Percentiles rank a stretch among this genome's conserved stretches.
Evolutionary conservation across 2,888 invertebrate genomes (phyloP).

Genomic region (Noctua janthina): DNA sequence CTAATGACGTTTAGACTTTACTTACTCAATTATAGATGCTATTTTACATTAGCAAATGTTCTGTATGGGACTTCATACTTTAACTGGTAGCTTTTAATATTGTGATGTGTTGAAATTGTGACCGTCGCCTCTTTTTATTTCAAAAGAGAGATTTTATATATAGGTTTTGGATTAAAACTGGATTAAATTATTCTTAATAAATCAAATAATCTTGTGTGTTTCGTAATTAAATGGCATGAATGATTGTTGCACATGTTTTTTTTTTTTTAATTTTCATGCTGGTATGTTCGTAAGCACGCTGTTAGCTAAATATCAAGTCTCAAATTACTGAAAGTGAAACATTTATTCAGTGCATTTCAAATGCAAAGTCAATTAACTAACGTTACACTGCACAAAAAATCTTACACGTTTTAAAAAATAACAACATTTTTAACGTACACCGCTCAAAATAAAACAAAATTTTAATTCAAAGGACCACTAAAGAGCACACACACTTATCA

Average conservation of each 20-base stretch:
- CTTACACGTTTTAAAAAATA: neutral
- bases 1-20: slow-evolving; percentile 71
- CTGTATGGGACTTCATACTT: slow-evolving; percentile 65
- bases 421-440: neutral
- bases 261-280: neutral
- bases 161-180: neutral
- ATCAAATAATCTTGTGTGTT: neutral
- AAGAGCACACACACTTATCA: slow-evolving; percentile 80
- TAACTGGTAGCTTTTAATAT: slow-evolving; percentile 71
- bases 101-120: slow-evolving; percentile 66
- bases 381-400: neutral
- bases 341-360: neutral
- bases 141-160: neutral
- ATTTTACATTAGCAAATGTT: slow-evolving; percentile 72
- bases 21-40: slow-evolving; percentile 65
- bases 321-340: neutral
- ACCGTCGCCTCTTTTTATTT: slow-evolving; percentile 71
- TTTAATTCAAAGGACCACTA: slow-evolving; percentile 72
- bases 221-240: neutral
- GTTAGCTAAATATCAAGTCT: too few species aligned
- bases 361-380: neutral
- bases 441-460: slow-evolving; percentile 7
- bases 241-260: neutral
- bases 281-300: neutral
- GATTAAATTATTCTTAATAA: neutral